Percentiles rank a stretch among this genome's conserved stretches.
phyloP scores from a whole-genome alignment of 2,797 vertebrate genomes.

The Sebastes vulpes region DNA sequence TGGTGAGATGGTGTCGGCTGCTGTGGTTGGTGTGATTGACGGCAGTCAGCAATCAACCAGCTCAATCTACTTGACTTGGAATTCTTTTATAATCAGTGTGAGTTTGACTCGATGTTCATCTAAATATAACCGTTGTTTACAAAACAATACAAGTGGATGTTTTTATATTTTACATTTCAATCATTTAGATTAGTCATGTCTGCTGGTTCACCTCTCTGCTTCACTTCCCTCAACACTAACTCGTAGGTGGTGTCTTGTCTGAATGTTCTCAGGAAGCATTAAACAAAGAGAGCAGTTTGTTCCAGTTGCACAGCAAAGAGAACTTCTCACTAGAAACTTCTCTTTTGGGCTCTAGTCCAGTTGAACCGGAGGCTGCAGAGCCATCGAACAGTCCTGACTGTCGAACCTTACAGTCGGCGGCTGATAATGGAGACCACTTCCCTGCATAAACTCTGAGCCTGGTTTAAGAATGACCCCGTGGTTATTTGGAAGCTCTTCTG shows the following conservation, averaged over 20 bases:
- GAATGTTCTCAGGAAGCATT: background rate
- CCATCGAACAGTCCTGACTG: background rate
- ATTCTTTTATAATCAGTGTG: background rate
- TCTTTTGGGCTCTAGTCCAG: conserved; percentile 4
- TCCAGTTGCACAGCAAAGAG: background rate
- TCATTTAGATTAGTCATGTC: background rate
- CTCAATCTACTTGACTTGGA: background rate
- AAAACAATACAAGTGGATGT: background rate
- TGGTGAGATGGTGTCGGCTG: background rate
- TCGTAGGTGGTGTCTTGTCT: background rate
- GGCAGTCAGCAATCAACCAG: background rate
- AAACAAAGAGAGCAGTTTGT: background rate
- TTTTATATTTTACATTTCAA: background rate
- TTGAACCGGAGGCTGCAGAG: conserved; percentile 1
- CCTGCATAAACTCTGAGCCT: conserved; percentile 23
- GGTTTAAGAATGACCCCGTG: conserved; percentile 39
- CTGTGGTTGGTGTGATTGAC: background rate
- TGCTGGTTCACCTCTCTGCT: background rate
- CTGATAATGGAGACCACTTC: conserved; percentile 37
- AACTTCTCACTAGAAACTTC: background rate
- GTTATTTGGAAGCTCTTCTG: conserved; percentile 47
- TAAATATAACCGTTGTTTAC: background rate
- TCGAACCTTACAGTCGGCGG: background rate
- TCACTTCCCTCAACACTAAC: background rate
- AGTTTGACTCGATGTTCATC: background rate